phyloP scores from a whole-genome alignment of 2,888 invertebrate species.

The Cantharis rustica region DNA sequence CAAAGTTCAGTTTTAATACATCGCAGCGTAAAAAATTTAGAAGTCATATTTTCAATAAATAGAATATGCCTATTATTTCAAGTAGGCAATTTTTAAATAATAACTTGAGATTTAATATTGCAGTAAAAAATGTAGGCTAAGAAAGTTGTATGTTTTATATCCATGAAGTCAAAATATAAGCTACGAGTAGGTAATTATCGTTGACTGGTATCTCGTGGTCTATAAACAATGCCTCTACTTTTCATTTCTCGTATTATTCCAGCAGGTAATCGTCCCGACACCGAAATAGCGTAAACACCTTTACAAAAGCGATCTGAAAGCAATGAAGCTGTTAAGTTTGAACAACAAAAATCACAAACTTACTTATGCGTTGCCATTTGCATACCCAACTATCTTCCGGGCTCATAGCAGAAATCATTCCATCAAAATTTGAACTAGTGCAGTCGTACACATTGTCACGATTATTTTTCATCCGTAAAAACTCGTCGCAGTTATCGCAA shows the following conservation, averaged over 20 bases:
- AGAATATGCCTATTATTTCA: not conserved
- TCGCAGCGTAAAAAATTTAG: too few species aligned
- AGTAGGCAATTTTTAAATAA: not conserved
- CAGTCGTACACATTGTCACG: slow-evolving; percentile 97
- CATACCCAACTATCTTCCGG: slow-evolving; percentile 99
- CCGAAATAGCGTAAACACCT: slow-evolving; percentile 96
- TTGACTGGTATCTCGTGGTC: slow-evolving; percentile 86
- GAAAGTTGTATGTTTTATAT: not conserved
- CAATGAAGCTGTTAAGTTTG: slow-evolving; percentile 12
- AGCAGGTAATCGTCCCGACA: slow-evolving; percentile 90
- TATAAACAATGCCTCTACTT: slow-evolving; percentile 85
- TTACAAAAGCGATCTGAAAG: slow-evolving; percentile 83
- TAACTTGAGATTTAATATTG: too few species aligned
- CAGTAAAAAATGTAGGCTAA: not conserved
- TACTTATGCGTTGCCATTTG: slow-evolving; percentile 98
- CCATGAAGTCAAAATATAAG: not conserved
- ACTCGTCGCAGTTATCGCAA: slow-evolving; percentile 98
- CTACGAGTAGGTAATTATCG: slow-evolving; percentile 58
- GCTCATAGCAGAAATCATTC: slow-evolving; percentile 94
- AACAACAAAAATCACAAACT: slow-evolving; percentile 49
- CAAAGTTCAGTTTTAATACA: too few species aligned
- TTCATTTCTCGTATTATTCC: slow-evolving; percentile 92
- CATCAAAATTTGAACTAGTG: slow-evolving; percentile 97
- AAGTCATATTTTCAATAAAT: too few species aligned
- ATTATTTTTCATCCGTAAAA: slow-evolving; percentile 93